Base-by-base conservation (phyloP, 2,888 invertebrate species). In the Glaucopsyche alexis region DNA sequence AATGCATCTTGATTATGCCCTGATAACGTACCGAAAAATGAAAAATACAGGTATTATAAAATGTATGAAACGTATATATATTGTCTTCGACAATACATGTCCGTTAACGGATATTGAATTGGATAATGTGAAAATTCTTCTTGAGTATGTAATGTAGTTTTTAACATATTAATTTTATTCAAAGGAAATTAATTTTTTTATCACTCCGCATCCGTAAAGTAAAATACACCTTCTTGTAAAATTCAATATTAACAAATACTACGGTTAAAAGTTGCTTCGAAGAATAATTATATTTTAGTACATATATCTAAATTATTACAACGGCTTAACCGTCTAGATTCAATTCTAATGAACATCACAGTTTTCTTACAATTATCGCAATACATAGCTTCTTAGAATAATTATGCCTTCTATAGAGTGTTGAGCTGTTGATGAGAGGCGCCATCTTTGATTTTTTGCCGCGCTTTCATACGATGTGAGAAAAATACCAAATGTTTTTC, bases 351-450 rank as follows among this genome's bases (percentile, higher is more conserved):
- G 2, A 60, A 38, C 14, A 60, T 8, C 29, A 38, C 13, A 1
- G 47, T 69, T 49, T 65, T 47, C 69, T 29, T 19, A 42, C 67
- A 67, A 67, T 69, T 69, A 49, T 29, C 69, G 29, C 47, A 69
- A 69, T 49, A 47, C 29, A 69, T 29, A 69, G 11, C 69, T 69
- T 69, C 29, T 69, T 29, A 14, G 69, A 69, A 69, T 45, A 60
- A 60, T 60, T 60, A 60, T 16, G 60, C 60, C 60, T 60, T 60
- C 29, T 60, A 60, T 6, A 60, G 60, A 29, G 29, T 13, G 60
- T 29, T 60, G 38, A 60, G 60, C 29, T 60, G 55, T 19, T 55
- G 60, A 38, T 47, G 42, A 11, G 11, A 29, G 60, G 60, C 60
- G 60, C 60, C 60, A 60, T 60, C 60, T 60, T 60, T 60, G 60